Evolutionary conservation across 2,113 vertebrate species (phyloP).

Genomic region (Anarhynchus alexandrinus): DNA sequence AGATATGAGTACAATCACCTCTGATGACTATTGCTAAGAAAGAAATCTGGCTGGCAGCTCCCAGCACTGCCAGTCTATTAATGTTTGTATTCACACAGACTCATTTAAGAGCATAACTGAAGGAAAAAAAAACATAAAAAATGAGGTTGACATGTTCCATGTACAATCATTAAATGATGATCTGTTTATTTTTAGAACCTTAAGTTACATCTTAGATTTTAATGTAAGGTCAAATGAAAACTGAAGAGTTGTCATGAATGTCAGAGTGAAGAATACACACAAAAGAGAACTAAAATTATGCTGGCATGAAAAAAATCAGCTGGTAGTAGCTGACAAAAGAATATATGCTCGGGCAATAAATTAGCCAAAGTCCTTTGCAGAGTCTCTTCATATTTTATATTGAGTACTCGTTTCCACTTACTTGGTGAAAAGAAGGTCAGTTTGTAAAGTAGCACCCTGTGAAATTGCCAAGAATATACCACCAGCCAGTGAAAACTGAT

Average conservation of each 20-base stretch:
- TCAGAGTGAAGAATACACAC: not conserved
- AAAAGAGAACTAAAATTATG: not conserved
- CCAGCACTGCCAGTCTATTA: not conserved
- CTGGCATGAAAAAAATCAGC: not conserved
- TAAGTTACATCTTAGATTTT: not conserved
- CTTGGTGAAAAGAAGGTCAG: not conserved
- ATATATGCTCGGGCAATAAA: not conserved
- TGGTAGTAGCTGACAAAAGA: not conserved
- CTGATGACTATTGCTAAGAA: not conserved
- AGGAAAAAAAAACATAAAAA: not conserved
- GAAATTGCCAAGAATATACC: not conserved
- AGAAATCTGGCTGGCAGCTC: not conserved
- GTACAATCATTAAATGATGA: not conserved
- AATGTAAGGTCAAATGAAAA: not conserved
- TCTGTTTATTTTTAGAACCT: not conserved
- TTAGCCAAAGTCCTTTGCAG: not conserved
- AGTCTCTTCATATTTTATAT: not conserved
- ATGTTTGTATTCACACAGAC: not conserved
- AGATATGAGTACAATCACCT: not conserved
- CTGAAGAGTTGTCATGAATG: not conserved
- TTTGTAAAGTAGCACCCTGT: not conserved
- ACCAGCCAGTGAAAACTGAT: not conserved
- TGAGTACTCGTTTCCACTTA: not conserved
- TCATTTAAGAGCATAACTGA: not conserved
- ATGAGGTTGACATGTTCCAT: not conserved